Percentiles rank a stretch among this genome's conserved stretches.
Conservation (phyloP, 1,140 invertebrate genomes). For the Drosophila obscura region DNA sequence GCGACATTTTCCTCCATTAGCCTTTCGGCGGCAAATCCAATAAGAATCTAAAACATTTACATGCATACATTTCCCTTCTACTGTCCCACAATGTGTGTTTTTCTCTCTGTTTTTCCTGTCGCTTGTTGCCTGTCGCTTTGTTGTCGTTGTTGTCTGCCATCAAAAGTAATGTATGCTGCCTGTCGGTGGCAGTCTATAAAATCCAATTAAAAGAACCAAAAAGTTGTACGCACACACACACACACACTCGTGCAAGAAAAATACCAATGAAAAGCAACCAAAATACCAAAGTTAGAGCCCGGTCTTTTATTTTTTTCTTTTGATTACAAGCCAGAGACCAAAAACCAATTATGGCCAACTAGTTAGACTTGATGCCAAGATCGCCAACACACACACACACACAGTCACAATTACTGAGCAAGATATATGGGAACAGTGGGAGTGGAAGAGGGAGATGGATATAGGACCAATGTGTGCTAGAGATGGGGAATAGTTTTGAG, state of each 20-base stretch:
- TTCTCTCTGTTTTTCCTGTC: background rate
- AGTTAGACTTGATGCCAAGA: slow-evolving; percentile 30
- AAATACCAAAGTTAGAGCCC: slow-evolving; percentile 8
- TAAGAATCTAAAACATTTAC: background rate
- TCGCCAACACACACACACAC: background rate
- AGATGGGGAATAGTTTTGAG: background rate
- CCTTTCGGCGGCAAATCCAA: slow-evolving; percentile 3
- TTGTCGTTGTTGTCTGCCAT: slow-evolving; percentile 2
- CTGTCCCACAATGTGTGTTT: background rate
- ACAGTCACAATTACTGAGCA: too few species aligned
- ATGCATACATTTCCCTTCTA: background rate
- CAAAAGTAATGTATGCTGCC: slow-evolving; percentile 12
- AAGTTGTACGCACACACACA: too few species aligned
- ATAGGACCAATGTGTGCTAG: too few species aligned
- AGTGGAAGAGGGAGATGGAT: too few species aligned
- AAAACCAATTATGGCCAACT: slow-evolving; percentile 45
- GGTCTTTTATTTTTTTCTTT: slow-evolving; percentile 2
- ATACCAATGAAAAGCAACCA: background rate
- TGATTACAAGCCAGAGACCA: slow-evolving; percentile 8
- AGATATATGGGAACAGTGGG: too few species aligned
- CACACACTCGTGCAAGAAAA: background rate
- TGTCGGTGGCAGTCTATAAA: slow-evolving; percentile 13
- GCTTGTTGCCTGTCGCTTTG: too few species aligned
- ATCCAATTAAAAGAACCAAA: slow-evolving; percentile 38
- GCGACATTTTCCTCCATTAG: background rate